Evolutionary conservation across 2,797 vertebrate species (phyloP).

Genomic region (Brachyrhaphis roseni): DNA sequence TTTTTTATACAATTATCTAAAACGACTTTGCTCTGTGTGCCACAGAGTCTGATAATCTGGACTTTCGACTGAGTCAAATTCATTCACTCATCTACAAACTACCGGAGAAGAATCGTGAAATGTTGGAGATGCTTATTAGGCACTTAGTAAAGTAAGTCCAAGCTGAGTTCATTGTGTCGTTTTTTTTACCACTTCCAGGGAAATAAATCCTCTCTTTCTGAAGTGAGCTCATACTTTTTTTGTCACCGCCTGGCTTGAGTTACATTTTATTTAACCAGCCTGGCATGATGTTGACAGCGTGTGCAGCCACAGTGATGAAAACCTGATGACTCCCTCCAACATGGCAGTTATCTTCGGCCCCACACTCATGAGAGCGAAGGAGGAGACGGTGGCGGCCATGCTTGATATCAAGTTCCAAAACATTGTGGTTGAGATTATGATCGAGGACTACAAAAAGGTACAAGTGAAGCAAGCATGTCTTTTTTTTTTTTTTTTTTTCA

Average conservation of each 20-base stretch:
- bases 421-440: slow-evolving; percentile 96
- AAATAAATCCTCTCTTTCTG: neutral
- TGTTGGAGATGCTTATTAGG: slow-evolving; percentile 92
- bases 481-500: neutral
- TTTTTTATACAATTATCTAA: neutral
- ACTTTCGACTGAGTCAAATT: slow-evolving; percentile 92
- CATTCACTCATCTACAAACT: slow-evolving; percentile 93
- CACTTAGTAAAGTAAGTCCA: slow-evolving; percentile 92
- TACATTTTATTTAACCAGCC: slow-evolving; percentile 10
- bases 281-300: slow-evolving; percentile 78
- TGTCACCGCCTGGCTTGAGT: slow-evolving; percentile 7
- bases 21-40: slow-evolving; percentile 32
- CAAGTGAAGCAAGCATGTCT: neutral
- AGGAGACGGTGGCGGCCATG: slow-evolving; percentile 98
- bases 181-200: neutral
- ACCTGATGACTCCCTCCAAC: slow-evolving; percentile 94
- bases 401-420: slow-evolving; percentile 99
- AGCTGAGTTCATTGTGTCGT: neutral
- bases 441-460: slow-evolving; percentile 93
- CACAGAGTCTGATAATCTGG: slow-evolving; percentile 93
- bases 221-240: slow-evolving; percentile 9
- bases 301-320: slow-evolving; percentile 90
- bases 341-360: slow-evolving; percentile 98
- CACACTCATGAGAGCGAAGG: slow-evolving; percentile 94
- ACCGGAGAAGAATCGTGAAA: slow-evolving; percentile 93